Percentiles rank a stretch among this genome's conserved stretches.
Conservation (phyloP, 2,888 invertebrate genomes). For the Frankliniella fusca region DNA sequence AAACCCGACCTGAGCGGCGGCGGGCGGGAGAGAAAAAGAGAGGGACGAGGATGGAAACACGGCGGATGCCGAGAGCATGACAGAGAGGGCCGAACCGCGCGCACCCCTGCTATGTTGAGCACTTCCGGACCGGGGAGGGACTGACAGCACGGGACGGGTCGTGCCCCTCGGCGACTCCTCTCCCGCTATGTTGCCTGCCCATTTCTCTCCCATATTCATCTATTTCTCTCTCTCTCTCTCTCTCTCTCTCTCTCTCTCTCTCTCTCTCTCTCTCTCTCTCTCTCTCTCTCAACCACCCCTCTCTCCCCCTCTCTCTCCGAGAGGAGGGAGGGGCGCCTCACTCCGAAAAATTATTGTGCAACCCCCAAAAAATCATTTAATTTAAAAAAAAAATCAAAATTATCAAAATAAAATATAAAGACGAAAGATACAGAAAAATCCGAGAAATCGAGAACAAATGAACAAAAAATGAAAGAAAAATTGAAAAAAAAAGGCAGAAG, state of each 20-base stretch:
- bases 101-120: neutral
- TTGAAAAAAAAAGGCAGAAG: too few relatives aligned
- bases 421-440: too few relatives aligned
- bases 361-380: too few relatives aligned
- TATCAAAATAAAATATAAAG: too few relatives aligned
- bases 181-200: neutral
- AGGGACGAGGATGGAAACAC: neutral
- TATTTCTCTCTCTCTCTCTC: neutral
- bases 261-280: neutral
- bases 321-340: too few relatives aligned
- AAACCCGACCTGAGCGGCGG: neutral
- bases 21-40: neutral
- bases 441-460: too few relatives aligned
- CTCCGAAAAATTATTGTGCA: too few relatives aligned
- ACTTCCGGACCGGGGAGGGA: neutral
- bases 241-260: neutral
- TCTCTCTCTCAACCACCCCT: neutral
- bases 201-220: neutral
- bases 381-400: too few relatives aligned
- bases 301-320: neutral
- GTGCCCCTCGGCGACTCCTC: neutral
- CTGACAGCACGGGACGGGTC: neutral
- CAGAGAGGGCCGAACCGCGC: neutral
- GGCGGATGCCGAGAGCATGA: neutral
- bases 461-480: too few relatives aligned